These are phyloP conservation scores for Brachyistius frenatus DNA, from an alignment of 2,113 vertebrate genomes.

Conservation along the genomic window DNA sequence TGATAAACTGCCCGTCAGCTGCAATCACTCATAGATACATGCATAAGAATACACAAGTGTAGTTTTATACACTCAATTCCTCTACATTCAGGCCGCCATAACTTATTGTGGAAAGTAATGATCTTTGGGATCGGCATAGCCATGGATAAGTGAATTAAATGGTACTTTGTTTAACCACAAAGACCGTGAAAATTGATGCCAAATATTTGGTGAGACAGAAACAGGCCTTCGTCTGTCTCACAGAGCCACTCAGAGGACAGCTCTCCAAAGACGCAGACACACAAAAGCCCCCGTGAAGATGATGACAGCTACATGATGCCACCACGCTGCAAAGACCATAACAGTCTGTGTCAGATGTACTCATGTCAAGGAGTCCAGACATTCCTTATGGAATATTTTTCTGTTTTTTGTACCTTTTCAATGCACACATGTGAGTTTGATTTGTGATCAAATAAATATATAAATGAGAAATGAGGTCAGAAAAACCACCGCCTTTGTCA, in stretches of 20 bases:
- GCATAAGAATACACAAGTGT: constrained; percentile 27
- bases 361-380: constrained; percentile 49
- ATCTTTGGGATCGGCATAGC: constrained; percentile 51
- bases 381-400: constrained; percentile 31
- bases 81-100: constrained; percentile 28
- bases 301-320: constrained; percentile 68
- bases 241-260: constrained; percentile 63
- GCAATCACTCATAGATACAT: constrained; percentile 31
- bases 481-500: constrained; percentile 63
- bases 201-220: constrained; percentile 71
- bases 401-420: constrained; percentile 29
- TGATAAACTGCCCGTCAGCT: constrained; percentile 51
- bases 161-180: constrained; percentile 62
- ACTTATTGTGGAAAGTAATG: constrained; percentile 59
- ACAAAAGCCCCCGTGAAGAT: constrained; percentile 46
- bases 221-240: constrained; percentile 58
- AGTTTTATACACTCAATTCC: constrained; percentile 22
- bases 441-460: constrained; percentile 65
- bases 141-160: constrained; percentile 71
- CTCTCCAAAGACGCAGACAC: constrained; percentile 34
- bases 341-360: constrained; percentile 52
- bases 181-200: constrained; percentile 62
- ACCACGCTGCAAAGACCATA: constrained; percentile 55
- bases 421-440: constrained; percentile 72
- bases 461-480: constrained; percentile 73